Percentiles rank a stretch among this genome's conserved stretches.
These are phyloP conservation scores for Peromyscus leucopus DNA, from an alignment of 2,113 vertebrate species.

Conservation along the genomic window DNA sequence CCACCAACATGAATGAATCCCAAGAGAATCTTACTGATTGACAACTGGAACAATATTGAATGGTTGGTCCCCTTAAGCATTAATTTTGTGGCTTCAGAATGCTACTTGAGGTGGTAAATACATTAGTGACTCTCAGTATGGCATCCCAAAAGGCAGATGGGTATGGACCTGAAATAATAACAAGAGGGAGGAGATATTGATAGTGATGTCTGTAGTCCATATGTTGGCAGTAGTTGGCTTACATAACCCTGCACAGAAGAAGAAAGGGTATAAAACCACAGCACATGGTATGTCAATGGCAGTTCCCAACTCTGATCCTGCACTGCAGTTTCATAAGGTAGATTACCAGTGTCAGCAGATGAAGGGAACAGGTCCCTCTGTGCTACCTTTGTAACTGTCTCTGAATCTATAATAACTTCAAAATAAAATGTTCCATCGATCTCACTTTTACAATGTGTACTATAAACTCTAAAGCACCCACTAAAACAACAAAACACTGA, in stretches of 20 bases:
- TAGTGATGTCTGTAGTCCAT: neutral
- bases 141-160: neutral
- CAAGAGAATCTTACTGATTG: neutral
- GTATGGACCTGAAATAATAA: neutral
- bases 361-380: neutral
- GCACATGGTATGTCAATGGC: neutral
- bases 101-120: neutral
- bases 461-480: neutral
- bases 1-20: neutral
- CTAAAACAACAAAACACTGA: neutral
- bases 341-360: neutral
- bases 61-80: neutral
- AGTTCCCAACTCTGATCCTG: no score
- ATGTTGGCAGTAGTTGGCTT: neutral
- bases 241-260: neutral
- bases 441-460: neutral
- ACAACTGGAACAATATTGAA: neutral
- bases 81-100: neutral
- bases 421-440: neutral
- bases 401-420: neutral
- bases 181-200: neutral
- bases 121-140: neutral
- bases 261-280: neutral
- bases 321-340: neutral
- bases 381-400: neutral